Conservation (phyloP, 1,140 invertebrate genomes). For the Macrosteles quadrilineatus region DNA sequence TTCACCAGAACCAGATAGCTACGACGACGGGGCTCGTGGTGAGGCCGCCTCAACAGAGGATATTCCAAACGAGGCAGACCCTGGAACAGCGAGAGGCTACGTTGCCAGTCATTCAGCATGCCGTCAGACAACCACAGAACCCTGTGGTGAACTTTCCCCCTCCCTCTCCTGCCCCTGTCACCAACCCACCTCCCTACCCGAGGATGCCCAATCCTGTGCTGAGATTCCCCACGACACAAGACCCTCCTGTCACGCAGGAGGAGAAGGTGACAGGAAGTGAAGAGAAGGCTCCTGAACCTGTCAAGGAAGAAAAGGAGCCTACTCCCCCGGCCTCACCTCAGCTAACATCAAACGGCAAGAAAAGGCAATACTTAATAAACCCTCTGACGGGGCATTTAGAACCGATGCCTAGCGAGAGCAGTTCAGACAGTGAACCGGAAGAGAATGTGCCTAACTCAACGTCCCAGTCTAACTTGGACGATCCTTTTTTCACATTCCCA, state of each 20-base stretch:
- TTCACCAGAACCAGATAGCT: conserved; percentile 19
- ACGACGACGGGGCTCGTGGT: not conserved
- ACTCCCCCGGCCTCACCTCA: conserved; percentile 27
- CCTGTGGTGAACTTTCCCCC: conserved; percentile 49
- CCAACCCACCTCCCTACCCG: conserved; percentile 36
- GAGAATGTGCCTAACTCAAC: conserved; percentile 37
- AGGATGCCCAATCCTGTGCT: conserved; percentile 19
- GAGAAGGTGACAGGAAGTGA: conserved; percentile 32
- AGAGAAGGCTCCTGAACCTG: conserved; percentile 24
- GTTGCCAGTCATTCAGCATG: conserved; percentile 19
- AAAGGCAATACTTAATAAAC: conserved; percentile 80
- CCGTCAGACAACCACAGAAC: conserved; percentile 50
- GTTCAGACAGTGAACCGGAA: conserved; percentile 51
- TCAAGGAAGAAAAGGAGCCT: conserved; percentile 7
- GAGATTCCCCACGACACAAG: conserved; percentile 22
- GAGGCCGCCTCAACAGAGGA: conserved; percentile 19
- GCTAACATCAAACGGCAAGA: conserved; percentile 51
- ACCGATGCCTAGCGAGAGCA: conserved; percentile 70
- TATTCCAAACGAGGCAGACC: conserved; percentile 13
- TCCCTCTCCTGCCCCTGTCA: conserved; percentile 45
- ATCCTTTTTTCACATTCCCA: conserved; percentile 56
- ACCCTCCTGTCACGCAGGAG: conserved; percentile 21
- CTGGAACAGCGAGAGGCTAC: conserved; percentile 20
- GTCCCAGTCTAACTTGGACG: conserved; percentile 47
- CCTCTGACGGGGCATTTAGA: conserved; percentile 84